Conservation (phyloP, 2,888 invertebrate species). For the Megalurothrips usitatus region DNA sequence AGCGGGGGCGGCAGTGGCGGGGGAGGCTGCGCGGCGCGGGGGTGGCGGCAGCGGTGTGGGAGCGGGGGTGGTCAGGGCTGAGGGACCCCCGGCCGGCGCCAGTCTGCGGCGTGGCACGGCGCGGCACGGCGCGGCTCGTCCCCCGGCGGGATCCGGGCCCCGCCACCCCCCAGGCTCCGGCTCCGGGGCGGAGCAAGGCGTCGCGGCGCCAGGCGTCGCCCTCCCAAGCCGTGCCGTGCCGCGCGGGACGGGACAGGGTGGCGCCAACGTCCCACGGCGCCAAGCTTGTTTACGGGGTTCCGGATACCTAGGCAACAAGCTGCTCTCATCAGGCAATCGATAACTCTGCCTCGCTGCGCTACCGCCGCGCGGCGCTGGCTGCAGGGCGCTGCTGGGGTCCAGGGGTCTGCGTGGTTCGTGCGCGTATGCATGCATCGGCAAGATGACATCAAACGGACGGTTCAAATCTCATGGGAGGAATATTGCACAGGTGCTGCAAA, state of each 20-base stretch:
- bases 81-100: neutral
- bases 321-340: slow-evolving; percentile 26
- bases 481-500: too few species aligned
- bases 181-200: neutral
- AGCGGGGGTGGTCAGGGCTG: slow-evolving; percentile 14
- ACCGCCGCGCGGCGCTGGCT: neutral
- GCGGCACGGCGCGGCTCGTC: neutral
- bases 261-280: slow-evolving; percentile 7
- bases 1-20: neutral
- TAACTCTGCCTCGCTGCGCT: neutral
- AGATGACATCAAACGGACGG: too few species aligned
- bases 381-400: too few species aligned
- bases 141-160: neutral
- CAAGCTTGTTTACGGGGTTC: slow-evolving; percentile 26
- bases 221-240: neutral
- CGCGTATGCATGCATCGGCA: too few species aligned
- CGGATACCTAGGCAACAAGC: slow-evolving; percentile 25
- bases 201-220: slow-evolving; percentile 14
- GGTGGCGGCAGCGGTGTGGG: neutral
- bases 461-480: too few species aligned
- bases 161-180: neutral
- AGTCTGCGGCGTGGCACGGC: neutral
- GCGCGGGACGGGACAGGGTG: neutral
- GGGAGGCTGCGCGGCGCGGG: neutral
- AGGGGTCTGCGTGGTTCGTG: too few species aligned